Base-by-base conservation (phyloP, 1,140 invertebrate genomes). In the Drosophila willistoni region DNA sequence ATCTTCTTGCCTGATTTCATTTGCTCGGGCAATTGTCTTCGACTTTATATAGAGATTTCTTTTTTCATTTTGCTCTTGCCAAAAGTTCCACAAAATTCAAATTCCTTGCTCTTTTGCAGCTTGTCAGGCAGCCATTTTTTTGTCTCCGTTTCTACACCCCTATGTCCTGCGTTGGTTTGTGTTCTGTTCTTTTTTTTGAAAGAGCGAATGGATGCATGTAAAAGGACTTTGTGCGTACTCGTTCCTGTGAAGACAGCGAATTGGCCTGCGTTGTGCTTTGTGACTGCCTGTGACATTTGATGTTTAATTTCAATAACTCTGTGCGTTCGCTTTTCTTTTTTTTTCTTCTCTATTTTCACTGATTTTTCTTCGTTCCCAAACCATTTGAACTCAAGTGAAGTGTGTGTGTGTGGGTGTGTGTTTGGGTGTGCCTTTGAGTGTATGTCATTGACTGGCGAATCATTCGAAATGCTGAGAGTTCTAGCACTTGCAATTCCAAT, bases 281-380 rank as follows among this genome's bases (percentile, higher is more conserved):
- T 66, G 71, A 57, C 82, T 85, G 82, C 14, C 66, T 65, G 61
- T 85, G 82, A 85, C 82, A 85, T 72, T 82, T 85, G 82, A 85
- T 85, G 82, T 87, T 85, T 85, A 85, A 85, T 85, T 85, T 85
- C 83, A 85, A 85, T 85, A 85, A 85, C 82, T 85, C 83, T 68
- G 83, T 68, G 68, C 64, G 68, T 64, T 76, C 61, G 64, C 51
- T 77, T 77, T 84, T 22, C 1, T 22, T 84, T 76, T 68, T 72
- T 84, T 71, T 79, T 68, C 54, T 68, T 29, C 29, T 47, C 56
- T 44, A 33, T 44, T 71, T 29, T 51, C 44, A 17, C 55, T 33
- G 54, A 34, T 59, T 17, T 36, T 13, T 9, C 44, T 17, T 14
- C 9, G 3, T 12, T 7, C 34, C 34, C 34, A 2, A 36, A 10